A percentile compares a stretch with the other conserved stretches of the same genome.
Conservation (phyloP, 1,140 invertebrate species). For the Drosophila azteca region DNA sequence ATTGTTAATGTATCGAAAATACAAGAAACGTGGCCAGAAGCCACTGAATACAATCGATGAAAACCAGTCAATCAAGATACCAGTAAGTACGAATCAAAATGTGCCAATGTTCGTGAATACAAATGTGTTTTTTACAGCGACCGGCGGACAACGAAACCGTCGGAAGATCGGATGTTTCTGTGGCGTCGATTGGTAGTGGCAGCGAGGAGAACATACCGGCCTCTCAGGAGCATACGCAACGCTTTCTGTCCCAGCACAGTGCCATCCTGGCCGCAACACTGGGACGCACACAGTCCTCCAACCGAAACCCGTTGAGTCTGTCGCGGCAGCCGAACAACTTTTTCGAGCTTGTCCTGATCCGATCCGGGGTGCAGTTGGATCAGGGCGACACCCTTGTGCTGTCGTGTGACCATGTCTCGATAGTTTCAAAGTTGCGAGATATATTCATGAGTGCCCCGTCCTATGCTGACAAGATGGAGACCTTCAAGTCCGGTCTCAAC, state of each 20-base stretch:
- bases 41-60: conserved; percentile 70
- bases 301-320: conserved; percentile 19
- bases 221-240: conserved; percentile 78
- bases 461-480: conserved; percentile 72
- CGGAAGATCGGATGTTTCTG: conserved; percentile 37
- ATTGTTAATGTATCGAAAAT: conserved; percentile 48
- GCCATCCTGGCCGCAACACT: conserved; percentile 65
- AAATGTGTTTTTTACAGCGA: conserved; percentile 34
- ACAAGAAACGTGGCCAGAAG: conserved; percentile 45
- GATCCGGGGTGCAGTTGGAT: conserved; percentile 71
- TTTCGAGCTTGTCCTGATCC: conserved; percentile 73
- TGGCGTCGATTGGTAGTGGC: conserved; percentile 20
- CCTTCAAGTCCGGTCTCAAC: conserved; percentile 82
- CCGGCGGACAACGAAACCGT: conserved; percentile 4
- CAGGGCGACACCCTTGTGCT: conserved; percentile 68
- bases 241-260: conserved; percentile 79
- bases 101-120: neutral
- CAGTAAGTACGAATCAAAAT: conserved; percentile 34
- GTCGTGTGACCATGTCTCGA: conserved; percentile 76
- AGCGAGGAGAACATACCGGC: conserved; percentile 79
- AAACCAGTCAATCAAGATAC: conserved; percentile 69
- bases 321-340: conserved; percentile 78
- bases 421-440: conserved; percentile 70
- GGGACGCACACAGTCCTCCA: conserved; percentile 70
- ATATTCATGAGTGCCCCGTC: conserved; percentile 63